These are phyloP conservation scores for Psilopsiagon aymara DNA, from an alignment of 2,113 vertebrate genomes.

Conservation along the genomic window DNA sequence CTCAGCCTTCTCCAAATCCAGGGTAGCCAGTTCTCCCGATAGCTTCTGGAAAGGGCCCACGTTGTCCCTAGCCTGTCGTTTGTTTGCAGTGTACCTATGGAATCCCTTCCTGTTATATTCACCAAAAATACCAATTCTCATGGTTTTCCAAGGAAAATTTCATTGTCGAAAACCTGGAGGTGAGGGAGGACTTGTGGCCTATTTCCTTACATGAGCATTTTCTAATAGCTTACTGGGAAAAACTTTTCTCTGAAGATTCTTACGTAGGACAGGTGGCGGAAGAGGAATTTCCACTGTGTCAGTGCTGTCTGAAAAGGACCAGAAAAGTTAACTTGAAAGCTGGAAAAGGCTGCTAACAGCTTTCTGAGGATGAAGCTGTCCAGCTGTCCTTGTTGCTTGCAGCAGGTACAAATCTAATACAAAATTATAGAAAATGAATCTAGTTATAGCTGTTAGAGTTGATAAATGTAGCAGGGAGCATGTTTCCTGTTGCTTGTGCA, in stretches of 20 bases:
- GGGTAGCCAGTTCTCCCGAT: too few relatives aligned
- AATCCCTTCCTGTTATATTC: background rate
- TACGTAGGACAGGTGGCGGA: background rate
- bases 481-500: background rate
- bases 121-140: background rate
- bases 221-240: background rate
- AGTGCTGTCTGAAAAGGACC: background rate
- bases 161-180: background rate
- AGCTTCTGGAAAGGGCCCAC: too few relatives aligned
- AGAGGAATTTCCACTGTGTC: background rate
- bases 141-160: background rate
- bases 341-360: background rate
- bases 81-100: too few relatives aligned
- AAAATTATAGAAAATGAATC: background rate
- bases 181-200: background rate
- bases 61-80: too few relatives aligned
- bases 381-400: background rate
- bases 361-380: background rate
- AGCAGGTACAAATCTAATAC: background rate
- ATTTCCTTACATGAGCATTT: background rate
- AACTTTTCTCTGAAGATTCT: background rate
- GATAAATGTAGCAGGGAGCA: background rate
- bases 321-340: rapidly evolving
- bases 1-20: too few relatives aligned
- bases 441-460: background rate